Base-by-base conservation (phyloP, 1,140 invertebrate species). In the Drosophila varians region DNA sequence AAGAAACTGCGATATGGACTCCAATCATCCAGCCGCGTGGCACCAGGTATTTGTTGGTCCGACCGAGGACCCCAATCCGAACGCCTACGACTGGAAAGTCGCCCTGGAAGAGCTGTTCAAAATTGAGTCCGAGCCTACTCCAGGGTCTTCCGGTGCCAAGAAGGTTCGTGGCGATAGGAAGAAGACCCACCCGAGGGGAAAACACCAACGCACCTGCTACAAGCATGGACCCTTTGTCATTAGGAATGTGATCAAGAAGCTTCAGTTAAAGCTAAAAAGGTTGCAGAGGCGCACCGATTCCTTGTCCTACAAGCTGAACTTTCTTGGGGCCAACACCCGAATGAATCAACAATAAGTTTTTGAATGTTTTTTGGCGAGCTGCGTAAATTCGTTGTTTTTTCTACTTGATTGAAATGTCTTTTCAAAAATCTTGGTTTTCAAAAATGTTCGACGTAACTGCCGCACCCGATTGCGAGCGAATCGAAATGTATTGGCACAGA, bases 401-500 rank as follows among this genome's bases (percentile, higher is more conserved):
- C 9, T 28, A 1, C 28, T 11, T 31, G 9, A n/a, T 31, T 9
- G 11, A 31, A 31, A n/a, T 31, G 9, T 31, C 2, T 31, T 3
- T 11, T 31, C 11, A 11, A 31, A 11, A 31, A 31, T 31, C 26
- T 28, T 31, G 3, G 9, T 31, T 31, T 31, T 11, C 9, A 0
- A 31, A 28, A 31, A 31, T 9, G 2, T 31, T 31, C 28, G 28
- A 31, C 28, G 28, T 31, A 31, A 31, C 9, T 3, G 28, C 0
- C 28, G 28, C 28, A 11, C 28, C 9, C 28, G 28, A 11, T 31
- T 9, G 9, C 28, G 9, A 31, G 47, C 68, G 69, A 61, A 72
- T 72, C 69, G 72, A 72, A 72, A 28, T 72, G 69, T 72, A 74
- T 82, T 77, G 74, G 78, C 77, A 71, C 47, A 58, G 80, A 84